A percentile compares a stretch with the other conserved stretches of the same genome.
These are phyloP conservation scores for Pristionchus fissidentatus DNA, from an alignment of 2,888 invertebrate species.

Conservation along the genomic window DNA sequence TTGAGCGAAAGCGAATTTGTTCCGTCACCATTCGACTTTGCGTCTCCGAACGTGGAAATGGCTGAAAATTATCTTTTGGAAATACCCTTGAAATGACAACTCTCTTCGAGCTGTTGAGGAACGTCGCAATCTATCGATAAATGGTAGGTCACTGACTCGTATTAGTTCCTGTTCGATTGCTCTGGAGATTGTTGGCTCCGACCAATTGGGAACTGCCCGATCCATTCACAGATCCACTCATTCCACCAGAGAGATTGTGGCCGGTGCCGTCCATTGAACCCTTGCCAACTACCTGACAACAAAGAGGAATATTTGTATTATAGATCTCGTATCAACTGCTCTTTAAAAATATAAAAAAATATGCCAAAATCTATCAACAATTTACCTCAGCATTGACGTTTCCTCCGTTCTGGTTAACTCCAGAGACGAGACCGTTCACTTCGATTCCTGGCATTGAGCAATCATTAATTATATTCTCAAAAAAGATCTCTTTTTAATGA, in stretches of 20 bases:
- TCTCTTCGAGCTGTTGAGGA: no score
- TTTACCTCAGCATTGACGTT: constrained; percentile 60
- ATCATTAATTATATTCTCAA: neutral
- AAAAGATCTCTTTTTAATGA: no score
- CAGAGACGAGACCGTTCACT: constrained; percentile 65
- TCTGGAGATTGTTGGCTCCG: constrained; percentile 62
- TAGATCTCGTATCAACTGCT: neutral
- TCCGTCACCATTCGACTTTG: constrained; percentile 55
- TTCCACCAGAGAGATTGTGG: constrained; percentile 56
- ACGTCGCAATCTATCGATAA: neutral
- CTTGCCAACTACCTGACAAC: constrained; percentile 56
- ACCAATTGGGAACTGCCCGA: constrained; percentile 62
- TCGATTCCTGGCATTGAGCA: constrained; percentile 56
- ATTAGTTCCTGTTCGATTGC: constrained; percentile 55
- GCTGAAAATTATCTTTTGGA: constrained; percentile 52
- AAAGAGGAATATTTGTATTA: neutral
- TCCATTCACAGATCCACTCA: constrained; percentile 62
- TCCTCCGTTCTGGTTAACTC: constrained; percentile 58
- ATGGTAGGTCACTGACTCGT: constrained; percentile 49
- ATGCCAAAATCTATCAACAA: no score
- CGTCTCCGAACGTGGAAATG: constrained; percentile 61
- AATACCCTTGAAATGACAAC: neutral
- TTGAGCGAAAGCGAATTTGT: constrained; percentile 56
- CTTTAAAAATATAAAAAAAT: neutral
- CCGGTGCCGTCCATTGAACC: constrained; percentile 55